phyloP scores from a whole-genome alignment of 2,113 vertebrate species.

The Oreochromis aureus region DNA sequence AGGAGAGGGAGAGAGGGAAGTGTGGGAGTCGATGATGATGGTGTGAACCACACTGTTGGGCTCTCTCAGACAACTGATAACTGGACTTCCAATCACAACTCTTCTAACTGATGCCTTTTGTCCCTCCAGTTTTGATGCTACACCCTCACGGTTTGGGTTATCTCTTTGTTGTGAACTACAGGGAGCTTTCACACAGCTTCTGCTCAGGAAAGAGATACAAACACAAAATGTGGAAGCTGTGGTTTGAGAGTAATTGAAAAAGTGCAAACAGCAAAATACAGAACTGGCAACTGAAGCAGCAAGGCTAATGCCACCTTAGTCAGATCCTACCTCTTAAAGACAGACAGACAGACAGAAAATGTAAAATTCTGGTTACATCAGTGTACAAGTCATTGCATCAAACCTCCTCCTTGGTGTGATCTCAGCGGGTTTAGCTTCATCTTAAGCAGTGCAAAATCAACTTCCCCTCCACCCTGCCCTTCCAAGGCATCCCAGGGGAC shows the following conservation, averaged over 20 bases:
- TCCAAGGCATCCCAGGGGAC: neutral
- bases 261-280: neutral
- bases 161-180: neutral
- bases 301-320: neutral
- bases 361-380: neutral
- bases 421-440: neutral
- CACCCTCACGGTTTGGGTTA: neutral
- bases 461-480: neutral
- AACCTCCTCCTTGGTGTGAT: neutral
- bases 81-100: conserved; percentile 17
- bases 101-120: neutral
- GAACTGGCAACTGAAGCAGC: neutral
- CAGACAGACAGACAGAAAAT: neutral
- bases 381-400: neutral
- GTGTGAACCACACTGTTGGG: conserved; percentile 37
- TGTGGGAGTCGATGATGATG: conserved; percentile 28
- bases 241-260: neutral
- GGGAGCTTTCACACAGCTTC: neutral
- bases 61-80: conserved; percentile 46
- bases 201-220: neutral
- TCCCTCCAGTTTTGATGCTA: neutral
- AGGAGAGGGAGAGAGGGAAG: neutral
- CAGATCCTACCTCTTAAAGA: neutral
- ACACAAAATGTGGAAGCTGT: neutral
- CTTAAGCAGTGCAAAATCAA: conserved; percentile 2